Evolutionary conservation across 2,797 vertebrate genomes (phyloP).

Genomic region (Echeneis naucrates): DNA sequence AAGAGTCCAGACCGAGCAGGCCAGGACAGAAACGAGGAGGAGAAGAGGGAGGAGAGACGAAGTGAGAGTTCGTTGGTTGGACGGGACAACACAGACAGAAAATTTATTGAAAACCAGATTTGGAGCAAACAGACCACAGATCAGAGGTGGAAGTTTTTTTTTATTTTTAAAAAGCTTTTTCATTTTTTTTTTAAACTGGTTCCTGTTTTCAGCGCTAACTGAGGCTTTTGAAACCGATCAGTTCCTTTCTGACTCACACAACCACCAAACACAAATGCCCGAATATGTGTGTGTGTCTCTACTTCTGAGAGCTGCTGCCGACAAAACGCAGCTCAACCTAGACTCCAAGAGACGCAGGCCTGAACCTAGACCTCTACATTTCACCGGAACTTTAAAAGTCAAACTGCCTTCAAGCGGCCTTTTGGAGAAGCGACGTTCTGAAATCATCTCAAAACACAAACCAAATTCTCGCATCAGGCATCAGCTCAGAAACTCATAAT

Average conservation of each 20-base stretch:
- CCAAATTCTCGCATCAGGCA: neutral
- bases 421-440: neutral
- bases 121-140: slow-evolving; percentile 1
- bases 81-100: slow-evolving; percentile 7
- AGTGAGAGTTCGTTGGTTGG: neutral
- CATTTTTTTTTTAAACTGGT: slow-evolving; percentile 32
- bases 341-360: neutral
- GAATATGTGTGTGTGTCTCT: neutral
- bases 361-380: neutral
- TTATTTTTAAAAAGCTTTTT: too few relatives aligned
- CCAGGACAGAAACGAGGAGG: neutral
- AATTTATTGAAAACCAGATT: slow-evolving; percentile 24
- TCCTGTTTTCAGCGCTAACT: slow-evolving; percentile 66
- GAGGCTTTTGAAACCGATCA: slow-evolving; percentile 57
- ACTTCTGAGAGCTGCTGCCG: neutral
- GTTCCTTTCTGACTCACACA: slow-evolving; percentile 64
- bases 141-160: slow-evolving; percentile 2
- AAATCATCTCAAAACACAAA: too few relatives aligned
- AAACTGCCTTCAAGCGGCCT: neutral
- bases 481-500: slow-evolving; percentile 8
- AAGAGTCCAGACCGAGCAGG: neutral
- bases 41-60: neutral
- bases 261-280: slow-evolving; percentile 9
- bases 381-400: fast-evolving
- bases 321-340: neutral